Percentiles rank a stretch among this genome's conserved stretches.
Conservation (phyloP, 2,113 vertebrate genomes). For the Ptyas mucosa region DNA sequence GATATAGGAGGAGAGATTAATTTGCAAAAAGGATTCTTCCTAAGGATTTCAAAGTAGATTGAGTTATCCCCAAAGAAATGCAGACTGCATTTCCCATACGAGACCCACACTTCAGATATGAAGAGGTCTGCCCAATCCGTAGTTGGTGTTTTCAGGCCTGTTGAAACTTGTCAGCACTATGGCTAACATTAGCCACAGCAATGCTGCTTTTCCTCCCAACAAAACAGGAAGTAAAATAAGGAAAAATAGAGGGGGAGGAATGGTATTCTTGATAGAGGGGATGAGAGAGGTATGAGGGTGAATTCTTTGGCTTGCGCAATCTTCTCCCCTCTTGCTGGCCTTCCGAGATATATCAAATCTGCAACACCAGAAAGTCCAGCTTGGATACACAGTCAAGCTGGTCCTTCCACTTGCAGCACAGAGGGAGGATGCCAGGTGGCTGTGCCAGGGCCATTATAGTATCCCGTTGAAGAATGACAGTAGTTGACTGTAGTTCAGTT, state of each 20-base stretch:
- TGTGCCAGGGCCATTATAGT: neutral
- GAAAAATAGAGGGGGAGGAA: too few species aligned
- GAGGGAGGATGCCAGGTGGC: neutral
- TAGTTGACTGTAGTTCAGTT: neutral
- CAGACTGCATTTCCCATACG: neutral
- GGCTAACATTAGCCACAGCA: neutral
- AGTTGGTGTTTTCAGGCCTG: neutral
- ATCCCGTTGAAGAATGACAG: neutral
- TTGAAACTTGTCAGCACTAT: neutral
- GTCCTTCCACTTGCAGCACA: neutral
- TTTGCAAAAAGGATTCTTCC: neutral
- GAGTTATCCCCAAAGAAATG: neutral
- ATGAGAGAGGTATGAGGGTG: neutral
- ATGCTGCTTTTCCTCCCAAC: neutral
- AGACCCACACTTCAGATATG: neutral
- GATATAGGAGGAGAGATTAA: neutral
- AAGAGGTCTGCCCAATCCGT: neutral
- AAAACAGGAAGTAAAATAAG: neutral
- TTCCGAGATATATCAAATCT: neutral
- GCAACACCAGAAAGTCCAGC: neutral
- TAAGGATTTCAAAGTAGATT: neutral
- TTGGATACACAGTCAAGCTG: neutral
- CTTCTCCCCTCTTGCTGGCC: neutral
- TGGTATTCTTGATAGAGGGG: neutral
- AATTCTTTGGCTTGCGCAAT: neutral